phyloP scores from a whole-genome alignment of 2,113 vertebrate genomes.

The Gasterosteus aculeatus region DNA sequence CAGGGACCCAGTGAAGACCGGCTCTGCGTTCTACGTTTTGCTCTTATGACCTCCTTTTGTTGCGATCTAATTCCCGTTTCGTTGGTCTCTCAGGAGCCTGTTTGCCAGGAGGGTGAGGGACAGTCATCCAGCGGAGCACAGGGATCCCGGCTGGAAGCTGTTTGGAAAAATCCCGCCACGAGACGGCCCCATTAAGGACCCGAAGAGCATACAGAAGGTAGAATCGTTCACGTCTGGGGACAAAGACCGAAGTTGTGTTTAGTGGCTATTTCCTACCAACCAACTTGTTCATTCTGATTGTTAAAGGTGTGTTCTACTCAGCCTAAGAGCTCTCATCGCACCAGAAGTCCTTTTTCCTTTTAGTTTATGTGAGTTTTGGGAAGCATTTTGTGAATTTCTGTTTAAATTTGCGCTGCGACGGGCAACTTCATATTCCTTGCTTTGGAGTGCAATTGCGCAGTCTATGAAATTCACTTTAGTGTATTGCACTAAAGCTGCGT shows the following conservation, averaged over 20 bases:
- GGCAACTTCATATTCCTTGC: not conserved
- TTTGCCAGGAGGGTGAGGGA: slow-evolving; percentile 88
- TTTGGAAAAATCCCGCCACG: slow-evolving; percentile 87
- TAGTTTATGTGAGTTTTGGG: not conserved
- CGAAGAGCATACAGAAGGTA: slow-evolving; percentile 88
- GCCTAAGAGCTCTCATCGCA: not conserved
- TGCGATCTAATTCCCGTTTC: not conserved
- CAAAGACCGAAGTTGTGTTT: not conserved
- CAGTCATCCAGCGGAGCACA: slow-evolving; percentile 79
- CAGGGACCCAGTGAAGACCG: not conserved
- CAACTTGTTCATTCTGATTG: not conserved
- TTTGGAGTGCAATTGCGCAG: not conserved
- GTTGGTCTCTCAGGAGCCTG: slow-evolving; percentile 82
- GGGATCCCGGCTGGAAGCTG: slow-evolving; percentile 90
- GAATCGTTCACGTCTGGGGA: not conserved
- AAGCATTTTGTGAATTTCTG: not conserved
- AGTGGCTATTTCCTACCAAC: not conserved
- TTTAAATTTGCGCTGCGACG: not conserved
- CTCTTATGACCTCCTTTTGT: slow-evolving; percentile 4
- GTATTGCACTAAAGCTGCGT: not conserved
- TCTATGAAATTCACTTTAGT: not conserved
- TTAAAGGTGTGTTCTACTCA: no score
- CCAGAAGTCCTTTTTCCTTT: not conserved
- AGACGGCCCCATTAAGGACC: slow-evolving; percentile 83
- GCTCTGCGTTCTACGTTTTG: not conserved